Percentiles rank a stretch among this genome's conserved stretches.
These are phyloP conservation scores for Chrysolina americana DNA, from an alignment of 2,888 invertebrate species.

Conservation along the genomic window DNA sequence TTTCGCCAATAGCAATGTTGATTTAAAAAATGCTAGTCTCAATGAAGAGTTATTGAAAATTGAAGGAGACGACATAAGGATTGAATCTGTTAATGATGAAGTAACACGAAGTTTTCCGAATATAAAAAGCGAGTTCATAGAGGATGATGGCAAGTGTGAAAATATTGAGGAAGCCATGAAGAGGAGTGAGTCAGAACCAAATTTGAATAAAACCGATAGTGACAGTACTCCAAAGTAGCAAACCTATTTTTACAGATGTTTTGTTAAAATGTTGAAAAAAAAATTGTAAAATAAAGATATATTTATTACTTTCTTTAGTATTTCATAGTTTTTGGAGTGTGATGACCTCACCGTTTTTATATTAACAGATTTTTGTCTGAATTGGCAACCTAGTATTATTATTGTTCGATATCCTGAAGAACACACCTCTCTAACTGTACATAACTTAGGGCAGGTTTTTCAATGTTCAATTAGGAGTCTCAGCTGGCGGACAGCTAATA, in stretches of 20 bases:
- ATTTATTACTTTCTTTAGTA: conserved; percentile 6
- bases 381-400: not conserved
- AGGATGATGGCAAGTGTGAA: conserved; percentile 64
- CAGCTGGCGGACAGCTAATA: too few relatives aligned
- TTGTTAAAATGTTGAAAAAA: conserved; percentile 6
- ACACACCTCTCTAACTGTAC: too few relatives aligned
- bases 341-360: not conserved
- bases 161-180: conserved; percentile 69
- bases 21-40: conserved; percentile 84
- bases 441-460: too few relatives aligned
- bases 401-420: too few relatives aligned
- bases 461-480: too few relatives aligned
- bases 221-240: conserved; percentile 31
- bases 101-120: conserved; percentile 77
- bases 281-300: conserved; percentile 17
- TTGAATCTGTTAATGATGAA: conserved; percentile 65
- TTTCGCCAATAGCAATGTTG: conserved; percentile 90
- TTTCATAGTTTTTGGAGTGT: not conserved
- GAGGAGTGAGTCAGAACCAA: conserved; percentile 77
- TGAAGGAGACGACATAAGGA: conserved; percentile 65
- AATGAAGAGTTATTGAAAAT: conserved; percentile 80
- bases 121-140: conserved; percentile 70
- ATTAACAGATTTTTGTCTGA: not conserved
- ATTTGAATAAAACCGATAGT: conserved; percentile 51
- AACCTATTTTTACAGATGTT: not conserved